Evolutionary conservation across 2,113 vertebrate genomes (phyloP).

Genomic region (Calyptommatus sinebrachiatus): DNA sequence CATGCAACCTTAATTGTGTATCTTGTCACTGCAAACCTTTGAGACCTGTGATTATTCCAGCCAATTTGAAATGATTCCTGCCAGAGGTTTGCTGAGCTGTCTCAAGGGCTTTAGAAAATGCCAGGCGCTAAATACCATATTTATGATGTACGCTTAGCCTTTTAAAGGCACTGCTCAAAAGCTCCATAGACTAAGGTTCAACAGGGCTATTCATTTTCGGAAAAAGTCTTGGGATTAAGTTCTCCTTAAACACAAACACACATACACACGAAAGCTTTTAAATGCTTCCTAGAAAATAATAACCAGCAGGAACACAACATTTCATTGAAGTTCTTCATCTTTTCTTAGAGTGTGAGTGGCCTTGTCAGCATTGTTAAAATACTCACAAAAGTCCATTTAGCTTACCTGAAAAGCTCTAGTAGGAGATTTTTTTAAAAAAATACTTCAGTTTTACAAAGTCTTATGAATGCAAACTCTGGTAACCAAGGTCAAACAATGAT

Average conservation of each 20-base stretch:
- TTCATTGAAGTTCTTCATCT: not conserved
- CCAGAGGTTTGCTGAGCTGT: constrained; percentile 33
- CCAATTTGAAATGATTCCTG: constrained; percentile 42
- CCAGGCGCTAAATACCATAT: not conserved
- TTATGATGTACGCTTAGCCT: constrained; percentile 30
- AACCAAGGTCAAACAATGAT: not conserved
- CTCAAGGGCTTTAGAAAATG: constrained; percentile 11
- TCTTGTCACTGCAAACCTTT: constrained; percentile 20
- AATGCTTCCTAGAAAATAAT: constrained; percentile 23
- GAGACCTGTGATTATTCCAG: constrained; percentile 31
- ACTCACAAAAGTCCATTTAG: not conserved
- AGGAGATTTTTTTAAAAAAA: not conserved
- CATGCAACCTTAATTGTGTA: constrained; percentile 25
- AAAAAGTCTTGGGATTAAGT: constrained; percentile 8
- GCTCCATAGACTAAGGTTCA: constrained; percentile 12
- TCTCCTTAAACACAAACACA: not conserved
- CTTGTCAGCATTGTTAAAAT: not conserved
- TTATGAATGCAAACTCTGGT: not conserved
- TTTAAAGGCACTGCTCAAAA: constrained; percentile 19
- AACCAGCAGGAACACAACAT: not conserved
- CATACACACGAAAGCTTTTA: constrained; percentile 24
- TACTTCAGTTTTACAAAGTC: not conserved
- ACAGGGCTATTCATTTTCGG: constrained; percentile 15
- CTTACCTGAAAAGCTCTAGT: not conserved
- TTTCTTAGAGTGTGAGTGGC: not conserved